Evolutionary conservation across 2,113 vertebrate genomes (phyloP).

Genomic region (Apodemus sylvaticus): DNA sequence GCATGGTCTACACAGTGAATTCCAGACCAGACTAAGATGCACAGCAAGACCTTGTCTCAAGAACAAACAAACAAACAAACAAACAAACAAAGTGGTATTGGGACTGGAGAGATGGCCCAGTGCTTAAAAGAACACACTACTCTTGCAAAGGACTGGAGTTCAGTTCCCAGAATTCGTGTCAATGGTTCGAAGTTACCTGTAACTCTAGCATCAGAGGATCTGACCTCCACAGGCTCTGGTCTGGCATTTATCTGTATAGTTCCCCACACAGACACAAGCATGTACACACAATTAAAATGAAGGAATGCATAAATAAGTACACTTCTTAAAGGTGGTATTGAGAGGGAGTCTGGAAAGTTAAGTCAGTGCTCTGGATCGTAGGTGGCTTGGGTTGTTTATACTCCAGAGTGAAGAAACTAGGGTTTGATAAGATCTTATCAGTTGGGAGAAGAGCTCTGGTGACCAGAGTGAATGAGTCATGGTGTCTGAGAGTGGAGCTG

Average conservation of each 20-base stretch:
- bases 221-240: not conserved
- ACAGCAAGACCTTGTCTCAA: not conserved
- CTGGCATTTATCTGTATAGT: not conserved
- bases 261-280: not conserved
- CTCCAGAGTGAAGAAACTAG: not conserved
- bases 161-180: not conserved
- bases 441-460: not conserved
- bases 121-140: not conserved
- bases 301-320: not conserved
- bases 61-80: not conserved
- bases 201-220: not conserved
- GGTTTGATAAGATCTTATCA: not conserved
- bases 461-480: not conserved
- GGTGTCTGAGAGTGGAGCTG: not conserved
- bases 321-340: not conserved
- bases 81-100: not conserved
- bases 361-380: not conserved
- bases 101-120: not conserved
- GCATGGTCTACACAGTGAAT: not conserved
- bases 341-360: not conserved
- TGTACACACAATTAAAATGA: not conserved
- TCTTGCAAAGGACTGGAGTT: not conserved
- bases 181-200: not conserved
- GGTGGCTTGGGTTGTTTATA: not conserved
- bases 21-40: not conserved